These are phyloP conservation scores for Mesorhabditis spiculigera DNA, from an alignment of 2,888 invertebrate species.

Conservation along the genomic window DNA sequence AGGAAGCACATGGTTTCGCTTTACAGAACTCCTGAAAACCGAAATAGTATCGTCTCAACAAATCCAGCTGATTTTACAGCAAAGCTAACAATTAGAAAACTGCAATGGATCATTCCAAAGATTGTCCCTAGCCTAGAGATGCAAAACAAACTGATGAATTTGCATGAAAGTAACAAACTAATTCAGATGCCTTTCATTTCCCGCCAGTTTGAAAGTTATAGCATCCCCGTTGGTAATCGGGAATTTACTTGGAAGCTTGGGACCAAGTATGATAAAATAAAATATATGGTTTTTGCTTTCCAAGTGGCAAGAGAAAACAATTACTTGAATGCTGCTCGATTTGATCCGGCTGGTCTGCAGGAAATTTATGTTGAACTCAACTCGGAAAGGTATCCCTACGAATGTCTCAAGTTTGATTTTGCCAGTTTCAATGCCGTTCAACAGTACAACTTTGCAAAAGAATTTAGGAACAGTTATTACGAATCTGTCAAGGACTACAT, in stretches of 20 bases:
- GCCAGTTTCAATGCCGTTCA: conserved; percentile 35
- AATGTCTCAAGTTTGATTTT: conserved; percentile 41
- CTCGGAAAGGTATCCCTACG: conserved; percentile 37
- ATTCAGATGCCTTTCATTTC: conserved; percentile 37
- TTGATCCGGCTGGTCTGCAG: conserved; percentile 39
- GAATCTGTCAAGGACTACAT: too few relatives aligned
- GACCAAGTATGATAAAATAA: conserved; percentile 42
- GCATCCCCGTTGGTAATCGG: conserved; percentile 37
- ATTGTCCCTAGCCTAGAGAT: too few relatives aligned
- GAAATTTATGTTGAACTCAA: conserved; percentile 39
- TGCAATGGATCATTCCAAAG: too few relatives aligned
- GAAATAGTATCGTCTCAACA: too few relatives aligned
- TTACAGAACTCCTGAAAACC: too few relatives aligned
- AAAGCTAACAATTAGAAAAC: too few relatives aligned
- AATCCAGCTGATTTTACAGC: too few relatives aligned
- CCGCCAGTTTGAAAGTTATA: conserved; percentile 40
- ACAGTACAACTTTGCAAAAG: conserved; percentile 43
- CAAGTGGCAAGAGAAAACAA: conserved; percentile 35
- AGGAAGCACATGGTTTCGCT: too few relatives aligned
- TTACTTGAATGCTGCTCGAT: conserved; percentile 34
- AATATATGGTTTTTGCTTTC: conserved; percentile 28
- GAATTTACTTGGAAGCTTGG: conserved; percentile 44
- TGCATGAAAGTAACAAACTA: too few relatives aligned
- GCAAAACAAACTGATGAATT: too few relatives aligned
- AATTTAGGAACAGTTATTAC: conserved; percentile 35